Evolutionary conservation across 2,113 vertebrate species (phyloP).

Genomic region (Probosciger aterrimus): DNA sequence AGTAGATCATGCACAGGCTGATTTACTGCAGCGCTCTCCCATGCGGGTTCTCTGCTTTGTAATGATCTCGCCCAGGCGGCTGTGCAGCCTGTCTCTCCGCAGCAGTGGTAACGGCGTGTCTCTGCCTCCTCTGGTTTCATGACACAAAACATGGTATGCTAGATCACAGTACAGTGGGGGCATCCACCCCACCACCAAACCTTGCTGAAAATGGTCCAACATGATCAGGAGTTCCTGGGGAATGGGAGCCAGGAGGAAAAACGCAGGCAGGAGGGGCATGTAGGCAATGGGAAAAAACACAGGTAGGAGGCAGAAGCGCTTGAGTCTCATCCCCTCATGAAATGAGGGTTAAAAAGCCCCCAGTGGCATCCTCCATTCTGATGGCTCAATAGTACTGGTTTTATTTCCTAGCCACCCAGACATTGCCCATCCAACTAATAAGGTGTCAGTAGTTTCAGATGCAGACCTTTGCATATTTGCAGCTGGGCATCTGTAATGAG

Average conservation of each 20-base stretch:
- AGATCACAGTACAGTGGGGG: fast-evolving
- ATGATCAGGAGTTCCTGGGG: neutral
- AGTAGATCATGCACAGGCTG: neutral
- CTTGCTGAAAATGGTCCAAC: neutral
- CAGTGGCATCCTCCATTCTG: neutral
- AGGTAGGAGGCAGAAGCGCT: neutral
- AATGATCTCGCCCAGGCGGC: neutral
- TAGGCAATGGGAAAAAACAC: neutral
- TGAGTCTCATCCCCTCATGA: neutral
- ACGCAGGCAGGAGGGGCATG: neutral
- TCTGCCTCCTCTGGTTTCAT: neutral
- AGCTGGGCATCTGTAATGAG: neutral
- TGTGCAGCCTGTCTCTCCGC: neutral
- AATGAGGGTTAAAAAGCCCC: fast-evolving
- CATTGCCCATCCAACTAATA: neutral
- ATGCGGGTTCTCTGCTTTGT: neutral
- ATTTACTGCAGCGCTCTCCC: neutral
- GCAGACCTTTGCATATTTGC: neutral
- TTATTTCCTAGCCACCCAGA: neutral
- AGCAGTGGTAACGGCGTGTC: neutral
- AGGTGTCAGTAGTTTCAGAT: neutral
- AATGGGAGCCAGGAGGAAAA: neutral
- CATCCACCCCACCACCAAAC: neutral
- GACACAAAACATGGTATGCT: neutral
- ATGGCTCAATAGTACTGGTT: neutral